Base-by-base conservation (phyloP, 2,888 invertebrate species). In the Andrena trimmerana region DNA sequence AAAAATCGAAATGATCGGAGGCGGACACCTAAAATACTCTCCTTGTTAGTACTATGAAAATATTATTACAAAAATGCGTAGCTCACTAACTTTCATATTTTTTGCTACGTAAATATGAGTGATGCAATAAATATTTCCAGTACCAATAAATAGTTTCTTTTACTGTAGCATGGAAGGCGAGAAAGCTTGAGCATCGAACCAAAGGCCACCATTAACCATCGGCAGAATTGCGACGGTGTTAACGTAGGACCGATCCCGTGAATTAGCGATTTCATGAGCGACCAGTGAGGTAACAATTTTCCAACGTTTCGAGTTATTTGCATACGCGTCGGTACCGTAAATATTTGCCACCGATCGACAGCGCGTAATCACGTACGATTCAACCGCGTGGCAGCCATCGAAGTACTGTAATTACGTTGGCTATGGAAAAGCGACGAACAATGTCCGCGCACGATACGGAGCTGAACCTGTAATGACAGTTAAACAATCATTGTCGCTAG, bases 331-430 rank as follows among this genome's bases (percentile, higher is more conserved):
- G 62, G 54, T 63, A 57, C 63, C 33, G 68, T 57, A 86, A 86
- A 85, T 87, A 78, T 87, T 87, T 84, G 73, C 85, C 36, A 66
- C 16, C 67, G 71, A 82, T 86, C 81, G 78, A 63, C 84, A 77
- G 66, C 69, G 65, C 63, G 62, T 72, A 67, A 79, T 72, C 62
- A 72, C 13, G 63, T 75, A 75, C 63, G 72, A 83, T 72, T 83
- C 83, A 54, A 67, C 60, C 66, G 78, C 66, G 71, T 87, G 66
- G 74, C 73, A 85, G 72, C 81, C 59, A 76, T 73, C 73, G 74
- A 81, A 82, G 65, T 67, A 72, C 54, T 54, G 72, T 71, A 70
- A 77, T 70, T 72, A 54, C 16, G 66, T 65, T 48, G 33, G 65
- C 62, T 59, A 66, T 60, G 63, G 73, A 86, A 83, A 83, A 78